Evolutionary conservation across 2,113 vertebrate genomes (phyloP).

Genomic region (Dromiciops gliroides): DNA sequence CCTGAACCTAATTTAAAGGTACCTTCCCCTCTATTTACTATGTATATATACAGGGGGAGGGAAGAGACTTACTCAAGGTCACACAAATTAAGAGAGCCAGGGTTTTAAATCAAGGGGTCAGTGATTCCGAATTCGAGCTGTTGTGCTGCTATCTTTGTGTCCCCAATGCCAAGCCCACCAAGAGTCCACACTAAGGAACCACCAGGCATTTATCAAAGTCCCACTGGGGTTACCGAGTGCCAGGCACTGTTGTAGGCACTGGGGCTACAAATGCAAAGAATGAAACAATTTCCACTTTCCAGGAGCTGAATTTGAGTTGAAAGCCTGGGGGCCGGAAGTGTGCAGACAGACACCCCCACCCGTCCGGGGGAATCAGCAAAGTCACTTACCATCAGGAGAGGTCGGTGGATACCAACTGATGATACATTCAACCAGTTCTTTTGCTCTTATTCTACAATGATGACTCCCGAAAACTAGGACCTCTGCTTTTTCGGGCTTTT

Average conservation of each 20-base stretch:
- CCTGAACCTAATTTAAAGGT: not conserved
- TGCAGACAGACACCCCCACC: not conserved
- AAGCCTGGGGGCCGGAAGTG: not conserved
- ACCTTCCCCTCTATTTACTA: not conserved
- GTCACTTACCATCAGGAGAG: not conserved
- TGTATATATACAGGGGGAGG: too few species aligned
- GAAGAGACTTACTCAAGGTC: not conserved
- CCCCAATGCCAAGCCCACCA: too few species aligned
- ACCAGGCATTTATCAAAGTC: not conserved
- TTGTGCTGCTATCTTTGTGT: not conserved
- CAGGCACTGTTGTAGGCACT: not conserved
- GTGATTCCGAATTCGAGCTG: not conserved
- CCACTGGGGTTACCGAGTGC: too few species aligned
- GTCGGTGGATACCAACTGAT: not conserved
- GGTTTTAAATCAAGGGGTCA: too few species aligned
- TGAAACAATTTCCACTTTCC: not conserved
- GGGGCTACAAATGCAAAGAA: not conserved
- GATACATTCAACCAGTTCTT: not conserved
- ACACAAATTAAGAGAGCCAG: not conserved
- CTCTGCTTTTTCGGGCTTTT: not conserved
- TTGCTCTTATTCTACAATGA: not conserved
- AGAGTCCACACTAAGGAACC: not conserved
- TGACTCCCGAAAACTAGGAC: not conserved
- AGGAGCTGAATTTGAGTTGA: not conserved
- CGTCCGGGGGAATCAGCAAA: too few species aligned